Conservation (phyloP, 1,140 invertebrate genomes). For the Neodiprion fabricii region DNA sequence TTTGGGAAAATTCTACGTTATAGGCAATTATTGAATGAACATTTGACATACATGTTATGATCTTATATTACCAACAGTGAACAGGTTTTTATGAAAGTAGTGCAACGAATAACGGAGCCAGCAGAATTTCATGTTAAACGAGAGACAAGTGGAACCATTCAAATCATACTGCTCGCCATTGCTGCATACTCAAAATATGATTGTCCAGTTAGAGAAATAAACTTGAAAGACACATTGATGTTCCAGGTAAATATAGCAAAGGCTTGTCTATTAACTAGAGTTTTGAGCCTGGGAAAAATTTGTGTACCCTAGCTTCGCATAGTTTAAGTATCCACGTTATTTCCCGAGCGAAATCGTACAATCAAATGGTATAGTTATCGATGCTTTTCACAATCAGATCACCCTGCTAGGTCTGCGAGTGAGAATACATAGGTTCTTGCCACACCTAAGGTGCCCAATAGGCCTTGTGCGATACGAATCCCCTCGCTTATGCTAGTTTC, state of each 20-base stretch:
- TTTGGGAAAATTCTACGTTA: too few species aligned
- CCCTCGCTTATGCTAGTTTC: too few species aligned
- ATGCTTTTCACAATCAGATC: too few species aligned
- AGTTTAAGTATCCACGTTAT: too few species aligned
- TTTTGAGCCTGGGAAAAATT: not conserved
- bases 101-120: constrained; percentile 35
- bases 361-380: not conserved
- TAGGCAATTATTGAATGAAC: too few species aligned
- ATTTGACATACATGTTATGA: too few species aligned
- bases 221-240: constrained; percentile 48
- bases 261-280: not conserved
- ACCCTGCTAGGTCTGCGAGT: too few species aligned
- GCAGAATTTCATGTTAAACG: constrained; percentile 24
- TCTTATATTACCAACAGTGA: not conserved
- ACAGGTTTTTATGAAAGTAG: constrained; percentile 22
- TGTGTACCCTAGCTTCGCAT: too few species aligned
- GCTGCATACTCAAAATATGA: constrained; percentile 39
- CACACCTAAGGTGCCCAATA: too few species aligned
- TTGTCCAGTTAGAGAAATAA: constrained; percentile 37
- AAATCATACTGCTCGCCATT: constrained; percentile 35
- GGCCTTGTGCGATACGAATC: too few species aligned
- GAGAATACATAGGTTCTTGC: too few species aligned
- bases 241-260: constrained; percentile 38
- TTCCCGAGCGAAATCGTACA: not conserved
- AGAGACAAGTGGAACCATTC: constrained; percentile 28